Percentiles rank a stretch among this genome's conserved stretches.
phyloP scores from a whole-genome alignment of 2,888 invertebrate genomes.

The Synanthedon vespiformis region DNA sequence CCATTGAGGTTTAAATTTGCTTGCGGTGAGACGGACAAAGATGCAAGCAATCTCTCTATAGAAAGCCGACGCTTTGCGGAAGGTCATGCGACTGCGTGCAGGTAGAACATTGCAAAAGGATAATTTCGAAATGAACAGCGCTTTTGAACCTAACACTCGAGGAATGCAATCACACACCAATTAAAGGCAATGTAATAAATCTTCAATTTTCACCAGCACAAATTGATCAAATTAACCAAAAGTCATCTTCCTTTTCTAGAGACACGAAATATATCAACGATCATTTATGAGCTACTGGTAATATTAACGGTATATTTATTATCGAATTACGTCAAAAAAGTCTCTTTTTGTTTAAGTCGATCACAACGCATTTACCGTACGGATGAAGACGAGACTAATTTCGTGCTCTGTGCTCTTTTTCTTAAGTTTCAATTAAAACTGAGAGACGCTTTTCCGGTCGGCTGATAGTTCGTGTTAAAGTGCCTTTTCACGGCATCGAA shows the following conservation, averaged over 20 bases:
- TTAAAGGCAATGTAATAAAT: background rate
- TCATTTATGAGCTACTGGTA: conserved; percentile 3
- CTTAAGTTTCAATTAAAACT: conserved; percentile 39
- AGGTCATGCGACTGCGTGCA: conserved; percentile 5
- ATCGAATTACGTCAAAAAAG: conserved; percentile 19
- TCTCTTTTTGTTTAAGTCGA: conserved; percentile 16
- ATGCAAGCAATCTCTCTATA: conserved; percentile 17
- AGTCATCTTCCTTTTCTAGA: background rate
- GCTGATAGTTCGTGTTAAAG: conserved; percentile 24
- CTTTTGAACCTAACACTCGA: background rate
- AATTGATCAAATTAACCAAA: background rate
- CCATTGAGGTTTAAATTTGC: conserved; percentile 28
- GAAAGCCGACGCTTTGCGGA: conserved; percentile 17
- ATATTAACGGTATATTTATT: conserved; percentile 25
- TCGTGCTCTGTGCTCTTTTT: conserved; percentile 31
- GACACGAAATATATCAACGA: background rate
- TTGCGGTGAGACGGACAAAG: conserved; percentile 24
- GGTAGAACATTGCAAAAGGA: background rate
- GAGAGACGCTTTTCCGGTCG: conserved; percentile 37
- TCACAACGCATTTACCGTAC: conserved; percentile 17
- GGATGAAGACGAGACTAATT: conserved; percentile 28
- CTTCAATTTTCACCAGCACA: background rate
- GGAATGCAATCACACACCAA: background rate
- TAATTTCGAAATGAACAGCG: background rate
- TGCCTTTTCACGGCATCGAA: conserved; percentile 25